Evolutionary conservation across 1,140 invertebrate genomes (phyloP), one percentile per base, ranked within the genome.

Genomic region (Nephotettix cincticeps): DNA sequence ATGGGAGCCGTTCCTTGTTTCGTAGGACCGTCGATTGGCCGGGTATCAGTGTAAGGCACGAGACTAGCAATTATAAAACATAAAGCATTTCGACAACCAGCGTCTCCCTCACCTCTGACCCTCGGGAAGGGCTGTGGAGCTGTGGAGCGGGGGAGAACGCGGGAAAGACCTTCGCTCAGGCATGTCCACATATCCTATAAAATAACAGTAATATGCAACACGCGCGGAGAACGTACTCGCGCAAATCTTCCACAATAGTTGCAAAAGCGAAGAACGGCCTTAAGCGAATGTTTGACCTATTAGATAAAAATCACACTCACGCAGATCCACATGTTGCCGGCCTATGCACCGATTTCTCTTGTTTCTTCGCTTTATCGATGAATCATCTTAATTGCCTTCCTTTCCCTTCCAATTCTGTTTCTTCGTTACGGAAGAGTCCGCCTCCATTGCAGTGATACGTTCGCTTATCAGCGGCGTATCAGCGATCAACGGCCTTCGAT

Each of bases 311-410:
- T 61, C 56, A 23, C 23, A 25, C 2, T 61, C 56, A 61, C 56
- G 56, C 56, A 14, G 25, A 3, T 25, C 6, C 23, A 13, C 56
- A 9, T 11, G 23, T 54, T 54, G 13, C 47, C n/a, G n/a, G n/a
- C 32, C 14, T 27, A 6, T 61, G 56, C 28, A 13, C 56, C 3
- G 14, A 27, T 61, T 61, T 27, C 56, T 27, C 56, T 25, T 29
- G 4, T 27, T 25, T 61, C 25, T 61, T 28, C 23, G 25, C 23
- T 61, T 61, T 61, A 61, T 61, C 56, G 56, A 29, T 61, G 27
- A 27, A 61, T 61, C 56, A 61, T 61, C 56, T 61, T 61, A 61
- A 61, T 61, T 61, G 56, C 25, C 25, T 61, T n/a, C 56, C 56
- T 61, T 61, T 61, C 56, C 56, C 56, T 61, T 25, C 47, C 47